Evolutionary conservation across 2,888 invertebrate species (phyloP).

Genomic region (Sturmia bella): DNA sequence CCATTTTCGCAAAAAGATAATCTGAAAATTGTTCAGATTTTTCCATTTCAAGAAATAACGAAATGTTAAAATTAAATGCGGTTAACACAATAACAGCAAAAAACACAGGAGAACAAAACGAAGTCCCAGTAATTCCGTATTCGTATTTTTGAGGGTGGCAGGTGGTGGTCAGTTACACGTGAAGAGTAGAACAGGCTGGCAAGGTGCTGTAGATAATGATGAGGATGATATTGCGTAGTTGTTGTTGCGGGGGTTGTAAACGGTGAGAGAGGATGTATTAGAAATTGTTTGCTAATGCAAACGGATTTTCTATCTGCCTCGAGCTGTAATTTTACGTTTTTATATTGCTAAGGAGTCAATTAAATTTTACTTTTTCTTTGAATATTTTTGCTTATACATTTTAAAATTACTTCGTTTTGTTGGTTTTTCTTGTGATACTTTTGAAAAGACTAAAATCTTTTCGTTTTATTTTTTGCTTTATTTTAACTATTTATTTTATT

Average conservation of each 20-base stretch:
- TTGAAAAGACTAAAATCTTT: conserved; percentile 20
- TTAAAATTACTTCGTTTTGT: not conserved
- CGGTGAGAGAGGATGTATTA: too few relatives aligned
- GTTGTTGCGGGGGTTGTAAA: not conserved
- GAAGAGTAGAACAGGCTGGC: conserved; percentile 23
- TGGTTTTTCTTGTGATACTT: conserved; percentile 6
- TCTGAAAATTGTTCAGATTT: conserved; percentile 88
- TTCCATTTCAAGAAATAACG: conserved; percentile 82
- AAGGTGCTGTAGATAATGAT: not conserved
- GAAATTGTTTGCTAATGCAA: too few relatives aligned
- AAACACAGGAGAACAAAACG: not conserved
- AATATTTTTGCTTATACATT: too few relatives aligned
- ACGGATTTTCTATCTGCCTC: too few relatives aligned
- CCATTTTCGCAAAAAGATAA: conserved; percentile 91
- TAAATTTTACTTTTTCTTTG: too few relatives aligned
- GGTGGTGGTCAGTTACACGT: conserved; percentile 52
- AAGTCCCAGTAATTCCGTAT: conserved; percentile 28
- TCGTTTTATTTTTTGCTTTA: conserved; percentile 2
- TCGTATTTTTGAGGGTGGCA: conserved; percentile 54
- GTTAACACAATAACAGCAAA: conserved; percentile 28
- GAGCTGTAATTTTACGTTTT: too few relatives aligned
- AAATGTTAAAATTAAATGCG: conserved; percentile 55
- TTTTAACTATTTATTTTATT: conserved; percentile 37
- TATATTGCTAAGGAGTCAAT: too few relatives aligned
- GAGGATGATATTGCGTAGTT: conserved; percentile 20